Base-by-base conservation (phyloP, 2,797 vertebrate genomes). In the Syngnathus acus region DNA sequence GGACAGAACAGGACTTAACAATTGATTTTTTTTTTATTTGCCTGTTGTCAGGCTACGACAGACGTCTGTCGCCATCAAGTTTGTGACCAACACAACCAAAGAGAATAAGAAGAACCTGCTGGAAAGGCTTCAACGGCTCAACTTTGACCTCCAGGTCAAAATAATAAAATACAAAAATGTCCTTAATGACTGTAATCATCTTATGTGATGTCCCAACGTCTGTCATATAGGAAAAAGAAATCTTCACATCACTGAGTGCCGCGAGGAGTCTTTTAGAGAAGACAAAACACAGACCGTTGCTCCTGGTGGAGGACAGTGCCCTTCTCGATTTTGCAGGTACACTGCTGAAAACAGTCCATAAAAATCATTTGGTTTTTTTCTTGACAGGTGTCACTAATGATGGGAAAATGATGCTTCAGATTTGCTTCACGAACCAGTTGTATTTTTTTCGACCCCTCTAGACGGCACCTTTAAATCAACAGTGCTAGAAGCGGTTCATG, bases 41-140 rank as follows among this genome's bases (percentile, higher is more conserved):
- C 21, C 4, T 58, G 53, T 26, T 32, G 21, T 40, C 80, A 99
- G 97, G 80, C 88, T 98, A 65, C 91, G 95, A 1, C 57, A 75
- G 1, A 79, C 94, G 26, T 86, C 92, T 0, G 82, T 98, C 1
- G 75, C 85, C 3, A 82, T 98, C 65, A 92, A 93, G 21, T 99
- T 99, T 82, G 97, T 99, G 71, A 99, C 95, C 6, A 99, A 99
- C 82, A 98, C 96, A 0, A 98, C 96, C 0, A 98, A 98, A 78
- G 97, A 99, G 73, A 95, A 94, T 83, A 97, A 95, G 83, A 88
- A 84, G 73, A 92, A 85, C 65, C 85, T 99, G 62, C 70, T 95
- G 75, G 92, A 93, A 68, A 86, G 94, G 65, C 81, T 99, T 78
- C 86, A 72, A 0, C 82, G 75, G 13, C 83, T 99, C 69, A 88